A percentile compares a stretch with the other conserved stretches of the same genome.
These are phyloP conservation scores for Sternarchorhynchus goeldii DNA, from an alignment of 2,797 vertebrate genomes.

Conservation along the genomic window DNA sequence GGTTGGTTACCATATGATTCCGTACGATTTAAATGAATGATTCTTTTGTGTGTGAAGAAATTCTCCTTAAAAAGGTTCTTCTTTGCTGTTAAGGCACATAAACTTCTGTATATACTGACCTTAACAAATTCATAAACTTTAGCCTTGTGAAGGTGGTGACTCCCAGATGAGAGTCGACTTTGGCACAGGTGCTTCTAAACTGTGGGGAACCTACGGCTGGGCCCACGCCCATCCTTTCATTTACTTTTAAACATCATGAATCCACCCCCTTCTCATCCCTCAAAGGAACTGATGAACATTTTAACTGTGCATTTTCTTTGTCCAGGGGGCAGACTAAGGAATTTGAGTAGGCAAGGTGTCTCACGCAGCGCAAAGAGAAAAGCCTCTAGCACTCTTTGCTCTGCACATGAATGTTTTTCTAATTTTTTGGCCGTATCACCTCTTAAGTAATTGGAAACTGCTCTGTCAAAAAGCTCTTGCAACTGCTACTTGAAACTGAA, in stretches of 20 bases:
- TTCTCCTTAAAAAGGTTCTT: background rate
- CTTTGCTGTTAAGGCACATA: slow-evolving; percentile 26
- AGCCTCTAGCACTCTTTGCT: slow-evolving; percentile 6
- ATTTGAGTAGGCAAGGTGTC: slow-evolving; percentile 15
- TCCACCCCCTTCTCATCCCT: background rate
- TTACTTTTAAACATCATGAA: slow-evolving; percentile 21
- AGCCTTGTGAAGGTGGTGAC: slow-evolving; percentile 13
- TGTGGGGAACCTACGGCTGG: slow-evolving; percentile 4
- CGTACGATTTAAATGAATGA: background rate
- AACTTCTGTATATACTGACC: slow-evolving; percentile 31
- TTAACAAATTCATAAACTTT: slow-evolving; percentile 29
- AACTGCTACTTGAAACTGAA: background rate
- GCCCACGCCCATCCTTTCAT: slow-evolving; percentile 3
- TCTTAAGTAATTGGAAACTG: background rate
- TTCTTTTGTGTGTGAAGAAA: background rate
- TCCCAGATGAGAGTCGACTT: slow-evolving; percentile 7
- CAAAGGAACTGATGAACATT: slow-evolving; percentile 22
- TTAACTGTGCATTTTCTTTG: slow-evolving; percentile 20
- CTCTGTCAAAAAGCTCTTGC: slow-evolving; percentile 6
- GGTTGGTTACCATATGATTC: slow-evolving; percentile 1
- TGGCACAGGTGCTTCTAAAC: slow-evolving; percentile 5
- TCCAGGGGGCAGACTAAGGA: slow-evolving; percentile 22
- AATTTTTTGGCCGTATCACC: slow-evolving; percentile 1
- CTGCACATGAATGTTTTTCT: slow-evolving; percentile 5
- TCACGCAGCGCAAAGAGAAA: slow-evolving; percentile 43